Conservation (phyloP, 2,888 invertebrate genomes). For the Copidosoma aretas region DNA sequence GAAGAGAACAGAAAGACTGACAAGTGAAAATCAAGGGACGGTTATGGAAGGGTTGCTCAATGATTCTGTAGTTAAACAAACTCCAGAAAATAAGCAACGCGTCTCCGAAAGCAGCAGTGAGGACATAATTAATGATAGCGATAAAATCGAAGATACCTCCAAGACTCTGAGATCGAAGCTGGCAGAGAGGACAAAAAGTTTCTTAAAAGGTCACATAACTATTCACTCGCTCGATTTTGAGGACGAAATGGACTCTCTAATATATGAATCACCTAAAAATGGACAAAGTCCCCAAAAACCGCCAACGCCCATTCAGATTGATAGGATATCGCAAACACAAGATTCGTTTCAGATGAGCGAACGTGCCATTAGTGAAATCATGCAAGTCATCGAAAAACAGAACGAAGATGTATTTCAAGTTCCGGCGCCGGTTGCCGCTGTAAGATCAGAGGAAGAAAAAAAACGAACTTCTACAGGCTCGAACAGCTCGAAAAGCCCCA, state of each 20-base stretch:
- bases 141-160: background rate
- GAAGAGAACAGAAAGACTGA: background rate
- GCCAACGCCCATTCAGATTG: background rate
- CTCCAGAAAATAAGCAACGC: background rate
- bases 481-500: conserved; percentile 60
- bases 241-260: background rate
- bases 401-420: background rate
- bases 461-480: conserved; percentile 19
- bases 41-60: background rate
- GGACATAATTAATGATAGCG: conserved; percentile 21
- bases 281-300: background rate
- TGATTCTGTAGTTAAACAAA: background rate
- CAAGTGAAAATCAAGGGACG: background rate
- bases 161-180: conserved; percentile 17
- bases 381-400: conserved; percentile 12
- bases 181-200: conserved; percentile 10
- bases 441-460: conserved; percentile 5
- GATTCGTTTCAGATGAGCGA: conserved; percentile 26
- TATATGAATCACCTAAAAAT: background rate
- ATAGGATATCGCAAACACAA: background rate
- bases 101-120: background rate
- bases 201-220: conserved; percentile 2
- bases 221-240: conserved; percentile 9
- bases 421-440: background rate
- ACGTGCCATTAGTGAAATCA: conserved; percentile 14